A percentile compares a stretch with the other conserved stretches of the same genome.
These are phyloP conservation scores for Ptychoptera albimana DNA, from an alignment of 2,888 invertebrate genomes.

Conservation along the genomic window DNA sequence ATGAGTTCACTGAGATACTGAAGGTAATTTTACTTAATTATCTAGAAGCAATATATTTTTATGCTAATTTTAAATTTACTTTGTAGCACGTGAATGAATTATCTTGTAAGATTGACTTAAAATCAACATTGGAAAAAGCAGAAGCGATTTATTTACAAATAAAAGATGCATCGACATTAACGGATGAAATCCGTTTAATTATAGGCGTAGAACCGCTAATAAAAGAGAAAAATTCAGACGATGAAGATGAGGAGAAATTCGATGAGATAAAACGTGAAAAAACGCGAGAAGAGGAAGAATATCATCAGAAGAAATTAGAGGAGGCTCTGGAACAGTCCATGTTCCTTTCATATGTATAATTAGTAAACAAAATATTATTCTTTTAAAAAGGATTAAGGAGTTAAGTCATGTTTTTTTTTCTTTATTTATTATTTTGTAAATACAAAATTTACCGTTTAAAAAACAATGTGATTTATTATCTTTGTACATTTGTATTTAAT, in stretches of 20 bases:
- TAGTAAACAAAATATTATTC: background rate
- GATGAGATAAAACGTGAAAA: constrained; percentile 21
- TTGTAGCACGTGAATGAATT: constrained; percentile 77
- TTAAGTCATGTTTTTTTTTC: too few relatives aligned
- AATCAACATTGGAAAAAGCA: constrained; percentile 65
- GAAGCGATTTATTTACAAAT: constrained; percentile 89
- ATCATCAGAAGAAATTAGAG: constrained; percentile 25
- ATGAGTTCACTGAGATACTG: constrained; percentile 90
- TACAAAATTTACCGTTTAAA: too few relatives aligned
- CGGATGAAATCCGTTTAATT: constrained; percentile 52
- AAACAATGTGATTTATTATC: too few relatives aligned
- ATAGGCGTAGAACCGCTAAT: constrained; percentile 44
- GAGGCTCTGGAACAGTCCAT: constrained; percentile 29
- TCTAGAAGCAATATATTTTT: background rate
- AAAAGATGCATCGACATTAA: constrained; percentile 49
- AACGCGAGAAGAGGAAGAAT: constrained; percentile 21
- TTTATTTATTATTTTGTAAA: too few relatives aligned
- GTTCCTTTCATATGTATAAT: constrained; percentile 20
- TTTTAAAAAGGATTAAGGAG: too few relatives aligned
- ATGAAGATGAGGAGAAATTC: constrained; percentile 20
- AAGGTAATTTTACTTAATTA: constrained; percentile 41
- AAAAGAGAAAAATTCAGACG: constrained; percentile 23
- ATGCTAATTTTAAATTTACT: constrained; percentile 35
- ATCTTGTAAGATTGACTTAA: constrained; percentile 70
- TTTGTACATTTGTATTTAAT: too few relatives aligned